Evolutionary conservation across 2,797 vertebrate species (phyloP).

Genomic region (Periophthalmus magnuspinnatus): DNA sequence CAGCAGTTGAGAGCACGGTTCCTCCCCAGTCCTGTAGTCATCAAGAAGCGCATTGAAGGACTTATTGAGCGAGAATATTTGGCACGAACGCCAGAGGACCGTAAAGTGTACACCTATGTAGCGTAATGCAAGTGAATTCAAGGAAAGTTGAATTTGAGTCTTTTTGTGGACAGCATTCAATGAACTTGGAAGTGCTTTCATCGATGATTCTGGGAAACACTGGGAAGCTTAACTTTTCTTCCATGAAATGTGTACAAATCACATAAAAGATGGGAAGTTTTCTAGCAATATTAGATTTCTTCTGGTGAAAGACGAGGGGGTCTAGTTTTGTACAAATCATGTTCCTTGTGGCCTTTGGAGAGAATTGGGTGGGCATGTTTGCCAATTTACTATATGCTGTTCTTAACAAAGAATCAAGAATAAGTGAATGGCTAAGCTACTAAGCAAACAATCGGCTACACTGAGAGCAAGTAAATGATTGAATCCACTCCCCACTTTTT

Average conservation of each 20-base stretch:
- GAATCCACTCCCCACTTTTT: constrained; percentile 68
- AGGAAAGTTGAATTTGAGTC: constrained; percentile 65
- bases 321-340: constrained; percentile 86
- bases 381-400: constrained; percentile 79
- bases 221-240: constrained; percentile 78
- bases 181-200: constrained; percentile 93
- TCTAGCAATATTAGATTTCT: constrained; percentile 89
- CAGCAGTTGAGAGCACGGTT: constrained; percentile 97
- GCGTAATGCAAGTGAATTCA: constrained; percentile 86
- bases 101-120: constrained; percentile 99
- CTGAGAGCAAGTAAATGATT: constrained; percentile 63
- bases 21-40: constrained; percentile 99
- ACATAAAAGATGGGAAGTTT: constrained; percentile 84
- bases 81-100: constrained; percentile 99
- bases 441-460: constrained; percentile 67
- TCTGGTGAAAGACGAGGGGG: constrained; percentile 83
- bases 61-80: constrained; percentile 99
- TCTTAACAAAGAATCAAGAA: constrained; percentile 28
- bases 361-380: constrained; percentile 66
- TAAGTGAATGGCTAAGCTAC: constrained; percentile 42
- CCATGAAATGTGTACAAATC: constrained; percentile 79
- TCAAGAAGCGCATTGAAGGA: constrained; percentile 99
- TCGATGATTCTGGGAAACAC: constrained; percentile 79
- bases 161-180: constrained; percentile 83
- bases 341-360: constrained; percentile 84